A percentile compares a stretch with the other conserved stretches of the same genome.
Conservation (phyloP, 2,797 vertebrate species). For the Astyanax mexicanus region DNA sequence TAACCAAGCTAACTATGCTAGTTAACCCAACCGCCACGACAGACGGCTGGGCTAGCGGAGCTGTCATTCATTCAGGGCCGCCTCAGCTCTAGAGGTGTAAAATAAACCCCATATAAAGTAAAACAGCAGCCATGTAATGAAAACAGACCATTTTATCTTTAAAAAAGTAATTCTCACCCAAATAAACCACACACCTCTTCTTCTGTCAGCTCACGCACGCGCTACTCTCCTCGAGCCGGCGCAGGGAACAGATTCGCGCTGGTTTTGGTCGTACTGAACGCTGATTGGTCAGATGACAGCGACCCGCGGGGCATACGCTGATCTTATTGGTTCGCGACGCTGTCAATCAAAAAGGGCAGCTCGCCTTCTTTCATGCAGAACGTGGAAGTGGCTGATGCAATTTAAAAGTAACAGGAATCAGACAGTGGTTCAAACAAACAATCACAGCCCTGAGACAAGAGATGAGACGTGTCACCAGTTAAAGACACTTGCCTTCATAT, state of each 20-base stretch:
- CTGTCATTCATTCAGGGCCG: neutral
- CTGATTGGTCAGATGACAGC: constrained; percentile 60
- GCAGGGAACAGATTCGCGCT: constrained; percentile 32
- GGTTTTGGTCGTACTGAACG: neutral
- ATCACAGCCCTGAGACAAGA: neutral
- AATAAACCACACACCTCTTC: constrained; percentile 45
- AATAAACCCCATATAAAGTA: neutral
- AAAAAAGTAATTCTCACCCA: constrained; percentile 70
- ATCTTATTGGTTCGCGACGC: constrained; percentile 65
- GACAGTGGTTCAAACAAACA: neutral
- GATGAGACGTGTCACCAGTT: neutral
- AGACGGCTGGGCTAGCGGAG: neutral
- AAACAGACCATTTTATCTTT: neutral
- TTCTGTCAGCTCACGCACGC: constrained; percentile 40
- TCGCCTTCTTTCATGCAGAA: constrained; percentile 38
- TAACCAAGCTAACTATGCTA: constrained; percentile 11
- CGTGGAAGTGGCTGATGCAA: constrained; percentile 80
- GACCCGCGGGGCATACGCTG: rapidly evolving
- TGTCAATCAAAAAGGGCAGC: constrained; percentile 62
- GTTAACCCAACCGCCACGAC: neutral
- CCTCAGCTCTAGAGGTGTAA: neutral
- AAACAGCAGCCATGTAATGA: neutral
- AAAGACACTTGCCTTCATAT: neutral
- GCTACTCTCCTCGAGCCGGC: constrained; percentile 63
- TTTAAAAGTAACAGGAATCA: constrained; percentile 53